A percentile compares a stretch with the other conserved stretches of the same genome.
These are phyloP conservation scores for Hydrophis major DNA, from an alignment of 2,797 vertebrate genomes.

Conservation along the genomic window DNA sequence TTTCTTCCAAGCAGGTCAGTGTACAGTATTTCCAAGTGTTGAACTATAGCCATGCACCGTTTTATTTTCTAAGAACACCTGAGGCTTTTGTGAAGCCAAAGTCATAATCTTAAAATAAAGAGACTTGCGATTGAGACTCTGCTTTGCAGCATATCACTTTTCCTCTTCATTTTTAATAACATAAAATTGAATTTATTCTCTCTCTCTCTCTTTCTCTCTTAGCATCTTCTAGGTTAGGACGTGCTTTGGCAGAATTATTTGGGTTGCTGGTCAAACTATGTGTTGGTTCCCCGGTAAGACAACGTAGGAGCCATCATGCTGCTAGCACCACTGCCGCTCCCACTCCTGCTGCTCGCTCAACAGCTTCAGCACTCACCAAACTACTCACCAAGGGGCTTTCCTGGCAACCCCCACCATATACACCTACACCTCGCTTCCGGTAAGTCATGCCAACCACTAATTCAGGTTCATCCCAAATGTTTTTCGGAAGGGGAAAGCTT, in stretches of 20 bases:
- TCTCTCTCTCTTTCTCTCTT: constrained; percentile 13
- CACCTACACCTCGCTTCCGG: constrained; percentile 92
- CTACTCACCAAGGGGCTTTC: constrained; percentile 93
- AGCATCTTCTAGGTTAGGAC: constrained; percentile 93
- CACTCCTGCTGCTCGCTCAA: constrained; percentile 89
- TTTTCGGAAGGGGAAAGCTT: neutral
- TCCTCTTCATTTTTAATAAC: neutral
- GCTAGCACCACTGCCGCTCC: constrained; percentile 92
- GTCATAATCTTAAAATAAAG: neutral
- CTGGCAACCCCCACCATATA: constrained; percentile 94
- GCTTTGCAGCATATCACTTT: neutral
- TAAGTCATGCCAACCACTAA: constrained; percentile 44
- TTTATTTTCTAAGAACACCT: neutral
- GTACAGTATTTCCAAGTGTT: neutral
- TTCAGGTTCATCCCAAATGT: neutral
- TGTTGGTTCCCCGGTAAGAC: constrained; percentile 93
- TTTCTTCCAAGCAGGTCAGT: neutral
- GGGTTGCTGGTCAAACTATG: constrained; percentile 93
- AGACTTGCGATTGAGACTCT: neutral
- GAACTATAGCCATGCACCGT: neutral
- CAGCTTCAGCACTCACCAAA: constrained; percentile 92
- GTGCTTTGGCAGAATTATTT: constrained; percentile 92
- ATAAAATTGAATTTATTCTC: neutral
- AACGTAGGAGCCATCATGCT: constrained; percentile 91
- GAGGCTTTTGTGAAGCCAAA: neutral